Percentiles rank a stretch among this genome's conserved stretches.
Evolutionary conservation across 1,140 invertebrate genomes (phyloP).

Genomic region (Bombus balteatus): DNA sequence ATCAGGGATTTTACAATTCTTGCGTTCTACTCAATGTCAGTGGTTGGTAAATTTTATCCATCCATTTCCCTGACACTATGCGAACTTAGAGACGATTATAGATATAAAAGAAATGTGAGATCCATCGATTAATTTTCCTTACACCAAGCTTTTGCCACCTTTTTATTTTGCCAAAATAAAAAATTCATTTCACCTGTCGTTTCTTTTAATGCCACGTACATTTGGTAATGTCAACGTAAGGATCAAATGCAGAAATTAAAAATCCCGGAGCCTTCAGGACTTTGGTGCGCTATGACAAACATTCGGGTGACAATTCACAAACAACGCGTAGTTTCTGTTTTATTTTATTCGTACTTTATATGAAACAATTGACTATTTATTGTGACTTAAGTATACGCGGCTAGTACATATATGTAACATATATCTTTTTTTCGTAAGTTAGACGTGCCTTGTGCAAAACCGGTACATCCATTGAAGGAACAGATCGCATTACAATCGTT

Average conservation of each 20-base stretch:
- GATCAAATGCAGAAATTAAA: background rate
- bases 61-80: background rate
- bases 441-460: conserved; percentile 67
- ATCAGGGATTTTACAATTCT: background rate
- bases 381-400: conserved; percentile 77
- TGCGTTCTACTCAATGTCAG: too few species aligned
- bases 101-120: too few species aligned
- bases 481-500: conserved; percentile 39
- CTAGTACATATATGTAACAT: conserved; percentile 81
- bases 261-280: too few species aligned
- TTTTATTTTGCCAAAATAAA: background rate
- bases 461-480: conserved; percentile 56
- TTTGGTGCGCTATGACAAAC: background rate
- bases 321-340: conserved; percentile 48
- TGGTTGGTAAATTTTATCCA: background rate
- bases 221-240: too few species aligned
- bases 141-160: too few species aligned
- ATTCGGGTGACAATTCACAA: conserved; percentile 1
- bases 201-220: background rate
- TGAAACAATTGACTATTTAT: conserved; percentile 82
- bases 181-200: background rate
- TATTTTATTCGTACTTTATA: conserved; percentile 76
- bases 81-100: too few species aligned
- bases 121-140: too few species aligned
- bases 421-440: conserved; percentile 67